Percentiles rank a stretch among this genome's conserved stretches.
Conservation (phyloP, 2,888 invertebrate species). For the Tillus elongatus region DNA sequence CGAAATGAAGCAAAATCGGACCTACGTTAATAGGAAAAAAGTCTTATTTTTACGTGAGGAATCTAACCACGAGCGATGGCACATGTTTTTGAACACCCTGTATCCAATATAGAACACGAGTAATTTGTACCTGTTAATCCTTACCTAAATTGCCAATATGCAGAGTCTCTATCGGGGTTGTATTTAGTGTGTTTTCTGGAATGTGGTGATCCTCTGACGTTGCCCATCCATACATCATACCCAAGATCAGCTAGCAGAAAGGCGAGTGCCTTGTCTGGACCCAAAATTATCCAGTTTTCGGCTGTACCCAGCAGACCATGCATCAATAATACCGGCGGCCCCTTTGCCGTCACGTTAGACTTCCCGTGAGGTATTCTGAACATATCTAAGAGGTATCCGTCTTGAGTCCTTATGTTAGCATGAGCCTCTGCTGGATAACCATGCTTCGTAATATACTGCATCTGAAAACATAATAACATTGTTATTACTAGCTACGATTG, state of each 20-base stretch:
- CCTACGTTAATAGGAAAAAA: too few species aligned
- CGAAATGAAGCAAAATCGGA: too few species aligned
- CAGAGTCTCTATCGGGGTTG: not conserved
- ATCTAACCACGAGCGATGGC: too few species aligned
- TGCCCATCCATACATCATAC: slow-evolving; percentile 1
- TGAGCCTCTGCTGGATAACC: not conserved
- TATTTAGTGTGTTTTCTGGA: not conserved
- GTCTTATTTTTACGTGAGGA: too few species aligned
- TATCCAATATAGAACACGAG: too few species aligned
- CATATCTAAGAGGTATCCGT: not conserved
- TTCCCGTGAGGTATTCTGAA: not conserved
- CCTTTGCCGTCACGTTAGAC: not conserved
- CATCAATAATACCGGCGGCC: not conserved
- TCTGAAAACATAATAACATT: not conserved
- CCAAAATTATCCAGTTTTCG: slow-evolving; percentile 1
- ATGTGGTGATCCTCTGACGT: not conserved
- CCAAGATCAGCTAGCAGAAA: not conserved
- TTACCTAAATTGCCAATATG: not conserved
- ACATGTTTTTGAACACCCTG: too few species aligned
- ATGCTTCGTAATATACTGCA: not conserved
- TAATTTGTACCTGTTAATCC: too few species aligned
- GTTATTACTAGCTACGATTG: too few species aligned
- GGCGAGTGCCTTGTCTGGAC: not conserved
- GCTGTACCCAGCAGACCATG: slow-evolving; percentile 1
- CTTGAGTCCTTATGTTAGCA: not conserved